Conservation (phyloP, 1,140 invertebrate genomes). For the Pseudomyrmex flavicornis region DNA sequence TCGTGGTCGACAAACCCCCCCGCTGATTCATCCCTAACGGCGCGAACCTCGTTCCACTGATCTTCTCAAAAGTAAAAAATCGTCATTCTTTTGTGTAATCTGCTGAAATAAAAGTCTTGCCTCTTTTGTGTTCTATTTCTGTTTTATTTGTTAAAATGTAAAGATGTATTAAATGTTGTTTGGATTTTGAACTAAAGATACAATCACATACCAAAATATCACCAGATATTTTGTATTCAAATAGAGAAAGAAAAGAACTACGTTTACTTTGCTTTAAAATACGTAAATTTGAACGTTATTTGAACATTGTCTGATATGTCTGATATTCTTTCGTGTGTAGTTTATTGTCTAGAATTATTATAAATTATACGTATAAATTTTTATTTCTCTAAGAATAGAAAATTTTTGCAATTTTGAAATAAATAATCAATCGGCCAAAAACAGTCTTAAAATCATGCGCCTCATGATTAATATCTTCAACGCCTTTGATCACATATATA, state of each 20-base stretch:
- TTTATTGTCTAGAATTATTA: not conserved
- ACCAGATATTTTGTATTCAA: no score
- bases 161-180: not conserved
- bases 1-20: constrained; percentile 72
- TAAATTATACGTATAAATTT: constrained; percentile 4
- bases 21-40: constrained; percentile 75
- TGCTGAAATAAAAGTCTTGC: constrained; percentile 1
- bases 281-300: not conserved
- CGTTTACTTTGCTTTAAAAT: no score
- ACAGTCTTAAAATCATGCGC: not conserved
- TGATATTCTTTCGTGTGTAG: not conserved
- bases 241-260: no score
- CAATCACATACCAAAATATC: not conserved
- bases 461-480: not conserved
- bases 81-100: constrained; percentile 57
- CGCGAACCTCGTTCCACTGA: constrained; percentile 63
- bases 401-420: not conserved
- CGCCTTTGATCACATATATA: constrained; percentile 4
- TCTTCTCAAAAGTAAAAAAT: constrained; percentile 68
- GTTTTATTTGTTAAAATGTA: not conserved
- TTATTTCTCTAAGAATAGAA: not conserved
- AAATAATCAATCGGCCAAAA: not conserved
- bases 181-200: no score
- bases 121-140: constrained; percentile 12
- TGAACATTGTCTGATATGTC: not conserved